These are phyloP conservation scores for Eristalis pertinax DNA, from an alignment of 2,888 invertebrate species.

Conservation along the genomic window DNA sequence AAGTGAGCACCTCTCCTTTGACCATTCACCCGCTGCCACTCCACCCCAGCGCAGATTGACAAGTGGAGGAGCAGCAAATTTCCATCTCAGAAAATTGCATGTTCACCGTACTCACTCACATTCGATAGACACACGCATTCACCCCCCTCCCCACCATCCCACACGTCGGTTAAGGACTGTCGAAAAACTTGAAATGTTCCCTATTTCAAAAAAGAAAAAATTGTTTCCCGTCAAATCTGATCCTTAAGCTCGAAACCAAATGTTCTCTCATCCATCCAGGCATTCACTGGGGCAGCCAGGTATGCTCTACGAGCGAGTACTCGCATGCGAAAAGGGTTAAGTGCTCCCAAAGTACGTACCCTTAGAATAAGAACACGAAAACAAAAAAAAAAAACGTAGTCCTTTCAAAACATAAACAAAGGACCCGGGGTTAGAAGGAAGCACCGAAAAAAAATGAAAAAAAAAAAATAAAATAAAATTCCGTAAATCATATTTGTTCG, in stretches of 20 bases:
- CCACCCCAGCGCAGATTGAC: not conserved
- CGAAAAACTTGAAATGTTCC: constrained; percentile 21
- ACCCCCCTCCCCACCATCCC: no score
- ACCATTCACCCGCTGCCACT: not conserved
- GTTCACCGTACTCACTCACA: not conserved
- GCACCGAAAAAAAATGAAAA: not conserved
- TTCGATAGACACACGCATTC: constrained; percentile 1
- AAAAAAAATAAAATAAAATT: constrained; percentile 17
- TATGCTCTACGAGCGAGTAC: not conserved
- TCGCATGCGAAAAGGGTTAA: constrained; percentile 56
- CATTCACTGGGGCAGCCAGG: constrained; percentile 30
- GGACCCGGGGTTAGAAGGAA: constrained; percentile 9
- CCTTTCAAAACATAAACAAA: constrained; percentile 63
- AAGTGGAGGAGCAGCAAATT: not conserved
- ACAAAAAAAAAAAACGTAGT: constrained; percentile 3
- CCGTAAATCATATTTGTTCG: constrained; percentile 56
- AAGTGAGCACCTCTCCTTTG: not conserved
- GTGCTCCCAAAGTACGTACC: constrained; percentile 59
- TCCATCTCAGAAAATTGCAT: not conserved
- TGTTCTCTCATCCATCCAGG: not conserved
- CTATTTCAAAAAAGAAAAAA: constrained; percentile 14
- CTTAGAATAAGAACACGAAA: not conserved
- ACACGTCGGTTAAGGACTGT: constrained; percentile 2
- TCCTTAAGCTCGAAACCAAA: constrained; percentile 35
- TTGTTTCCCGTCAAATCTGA: constrained; percentile 8